phyloP scores from a whole-genome alignment of 2,797 vertebrate genomes.

The Sebastiscus tertius region DNA sequence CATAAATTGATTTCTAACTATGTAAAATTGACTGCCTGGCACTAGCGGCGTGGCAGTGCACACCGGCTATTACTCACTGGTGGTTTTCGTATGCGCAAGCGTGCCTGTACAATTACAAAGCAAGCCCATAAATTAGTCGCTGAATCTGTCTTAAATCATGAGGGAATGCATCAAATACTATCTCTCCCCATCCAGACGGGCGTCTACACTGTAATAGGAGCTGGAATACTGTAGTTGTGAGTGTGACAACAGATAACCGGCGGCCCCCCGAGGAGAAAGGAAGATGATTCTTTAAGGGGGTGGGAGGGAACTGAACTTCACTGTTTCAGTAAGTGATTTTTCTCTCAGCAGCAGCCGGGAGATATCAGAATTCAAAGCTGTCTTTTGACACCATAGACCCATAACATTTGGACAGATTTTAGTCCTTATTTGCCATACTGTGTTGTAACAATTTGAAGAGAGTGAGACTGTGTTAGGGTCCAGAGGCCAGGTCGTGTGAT shows the following conservation, averaged over 20 bases:
- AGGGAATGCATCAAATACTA: conserved; percentile 63
- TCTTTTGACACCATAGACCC: conserved; percentile 15
- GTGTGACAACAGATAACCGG: conserved; percentile 58
- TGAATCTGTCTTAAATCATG: conserved; percentile 71
- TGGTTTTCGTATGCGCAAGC: conserved; percentile 54
- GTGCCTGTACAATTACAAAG: conserved; percentile 69
- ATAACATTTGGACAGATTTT: neutral
- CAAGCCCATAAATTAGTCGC: conserved; percentile 67
- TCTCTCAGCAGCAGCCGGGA: conserved; percentile 16
- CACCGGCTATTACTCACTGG: conserved; percentile 57
- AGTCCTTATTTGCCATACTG: neutral
- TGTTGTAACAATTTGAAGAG: neutral
- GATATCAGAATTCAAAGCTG: conserved; percentile 12
- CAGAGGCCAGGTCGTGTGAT: conserved; percentile 54
- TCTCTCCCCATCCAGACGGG: conserved; percentile 37
- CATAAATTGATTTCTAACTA: conserved; percentile 67
- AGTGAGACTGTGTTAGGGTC: conserved; percentile 26
- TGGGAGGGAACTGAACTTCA: conserved; percentile 30
- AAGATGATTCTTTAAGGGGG: conserved; percentile 33
- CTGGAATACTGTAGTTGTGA: conserved; percentile 39
- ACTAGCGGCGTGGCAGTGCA: conserved; percentile 32
- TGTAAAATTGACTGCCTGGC: conserved; percentile 64
- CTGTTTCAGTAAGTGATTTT: conserved; percentile 31
- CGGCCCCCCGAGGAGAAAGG: conserved; percentile 41
- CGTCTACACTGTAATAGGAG: conserved; percentile 43